A percentile compares a stretch with the other conserved stretches of the same genome.
Conservation (phyloP, 2,113 vertebrate genomes). For the Rafetus swinhoei region DNA sequence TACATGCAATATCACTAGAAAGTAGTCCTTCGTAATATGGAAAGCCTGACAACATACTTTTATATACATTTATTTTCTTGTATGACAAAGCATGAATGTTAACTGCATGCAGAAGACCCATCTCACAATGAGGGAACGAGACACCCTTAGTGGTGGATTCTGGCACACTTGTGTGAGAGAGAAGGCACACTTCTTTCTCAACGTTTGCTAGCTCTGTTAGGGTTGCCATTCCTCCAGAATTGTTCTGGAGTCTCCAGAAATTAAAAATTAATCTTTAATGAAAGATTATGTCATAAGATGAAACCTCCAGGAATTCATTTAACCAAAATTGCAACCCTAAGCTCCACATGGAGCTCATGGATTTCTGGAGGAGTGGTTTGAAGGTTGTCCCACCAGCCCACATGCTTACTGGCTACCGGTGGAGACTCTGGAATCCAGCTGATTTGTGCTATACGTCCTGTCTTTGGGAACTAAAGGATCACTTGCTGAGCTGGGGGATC, state of each 20-base stretch:
- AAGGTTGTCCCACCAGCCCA: background rate
- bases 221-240: no score
- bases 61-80: background rate
- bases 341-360: background rate
- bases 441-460: background rate
- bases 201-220: background rate
- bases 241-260: no score
- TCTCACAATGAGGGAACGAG: background rate
- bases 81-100: background rate
- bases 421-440: background rate
- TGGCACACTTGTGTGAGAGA: background rate
- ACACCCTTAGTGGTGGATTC: no score
- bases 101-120: background rate
- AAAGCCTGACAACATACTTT: constrained; percentile 17
- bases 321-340: no score
- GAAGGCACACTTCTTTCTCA: background rate
- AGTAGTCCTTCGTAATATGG: background rate
- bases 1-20: background rate
- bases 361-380: background rate
- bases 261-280: no score
- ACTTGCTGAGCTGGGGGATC: background rate
- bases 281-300: no score
- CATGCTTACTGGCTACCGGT: background rate
- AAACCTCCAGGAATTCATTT: no score
- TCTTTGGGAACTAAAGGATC: background rate